Base-by-base conservation (phyloP, 2,797 vertebrate species). In the Malurus splendens region DNA sequence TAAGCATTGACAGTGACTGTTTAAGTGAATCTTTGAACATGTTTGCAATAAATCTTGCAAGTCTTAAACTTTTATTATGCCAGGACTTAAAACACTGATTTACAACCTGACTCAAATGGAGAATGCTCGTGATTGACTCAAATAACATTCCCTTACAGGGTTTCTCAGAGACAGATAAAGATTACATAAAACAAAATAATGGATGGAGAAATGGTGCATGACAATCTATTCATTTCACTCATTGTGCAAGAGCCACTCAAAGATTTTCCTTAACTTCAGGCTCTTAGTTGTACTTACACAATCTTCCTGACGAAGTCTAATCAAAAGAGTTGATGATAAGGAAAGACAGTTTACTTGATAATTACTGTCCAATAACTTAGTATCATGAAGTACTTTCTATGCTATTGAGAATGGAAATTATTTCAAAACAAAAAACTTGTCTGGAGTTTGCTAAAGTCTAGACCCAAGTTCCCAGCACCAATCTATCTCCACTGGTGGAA, bases 61-160 rank as follows among this genome's bases (percentile, higher is more conserved):
- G 27, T 30, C 57, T 77, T 67, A 52, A 68, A 51, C 25, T 57
- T 82, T 61, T 39, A 81, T 68, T 62, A 52, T 22, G n/a, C 54
- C 68, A 82, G 59, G 27, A 55, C 32, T 82, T 76, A 47, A 47
- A 70, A 39, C 4, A 6, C 14, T 83, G 92, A 89, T 91, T 93
- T 94, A 93, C 54, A 74, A 54, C 33, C 50, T 74, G 70, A 84
- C 65, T 77, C 56, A 80, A 77, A 92, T 20, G 39, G 87, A 84
- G 73, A 67, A 47, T 74, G 30, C 39, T 56, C 23, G n/a, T 24
- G 71, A 39, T 15, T 77, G 48, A 84, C 51, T 89, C 64, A 72
- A 74, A 65, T 51, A 78, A 39, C 44, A 48, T 41, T 32, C 14
- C 79, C 45, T 56, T 56, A 54, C 38, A 72, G n/a, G 9, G 25